A percentile compares a stretch with the other conserved stretches of the same genome.
Evolutionary conservation across 1,140 invertebrate genomes (phyloP).

Genomic region (Choristoneura fumiferana): DNA sequence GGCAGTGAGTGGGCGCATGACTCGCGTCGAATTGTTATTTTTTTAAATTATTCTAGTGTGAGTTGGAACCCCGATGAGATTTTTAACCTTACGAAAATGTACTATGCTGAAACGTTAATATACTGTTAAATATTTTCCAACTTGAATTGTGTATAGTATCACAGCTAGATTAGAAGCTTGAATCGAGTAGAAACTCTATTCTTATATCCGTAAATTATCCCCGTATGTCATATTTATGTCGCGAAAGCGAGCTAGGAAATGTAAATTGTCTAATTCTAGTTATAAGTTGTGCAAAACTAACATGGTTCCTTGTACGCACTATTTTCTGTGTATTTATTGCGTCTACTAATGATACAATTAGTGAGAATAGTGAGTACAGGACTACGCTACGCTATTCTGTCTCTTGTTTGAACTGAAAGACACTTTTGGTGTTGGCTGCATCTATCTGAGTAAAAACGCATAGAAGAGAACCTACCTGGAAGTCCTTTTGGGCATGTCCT

Average conservation of each 20-base stretch:
- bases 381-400: not conserved
- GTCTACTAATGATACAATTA: not conserved
- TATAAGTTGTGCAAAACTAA: conserved; percentile 12
- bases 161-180: conserved; percentile 1
- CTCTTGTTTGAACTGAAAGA: not conserved
- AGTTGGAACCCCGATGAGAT: no score
- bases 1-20: conserved; percentile 34
- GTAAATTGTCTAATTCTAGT: conserved; percentile 16
- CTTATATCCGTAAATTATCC: not conserved
- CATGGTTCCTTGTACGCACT: not conserved
- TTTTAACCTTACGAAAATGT: no score
- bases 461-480: not conserved
- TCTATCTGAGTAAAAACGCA: not conserved
- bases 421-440: conserved; percentile 15
- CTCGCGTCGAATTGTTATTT: not conserved
- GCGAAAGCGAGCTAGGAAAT: conserved; percentile 1
- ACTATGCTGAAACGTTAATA: not conserved
- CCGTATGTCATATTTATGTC: not conserved
- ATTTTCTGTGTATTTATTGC: not conserved
- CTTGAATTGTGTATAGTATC: not conserved
- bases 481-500: no score
- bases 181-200: not conserved
- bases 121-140: not conserved
- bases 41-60: not conserved
- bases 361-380: not conserved